These are phyloP conservation scores for Pachliopta kotzebuea DNA, from an alignment of 2,888 invertebrate genomes.

Conservation along the genomic window DNA sequence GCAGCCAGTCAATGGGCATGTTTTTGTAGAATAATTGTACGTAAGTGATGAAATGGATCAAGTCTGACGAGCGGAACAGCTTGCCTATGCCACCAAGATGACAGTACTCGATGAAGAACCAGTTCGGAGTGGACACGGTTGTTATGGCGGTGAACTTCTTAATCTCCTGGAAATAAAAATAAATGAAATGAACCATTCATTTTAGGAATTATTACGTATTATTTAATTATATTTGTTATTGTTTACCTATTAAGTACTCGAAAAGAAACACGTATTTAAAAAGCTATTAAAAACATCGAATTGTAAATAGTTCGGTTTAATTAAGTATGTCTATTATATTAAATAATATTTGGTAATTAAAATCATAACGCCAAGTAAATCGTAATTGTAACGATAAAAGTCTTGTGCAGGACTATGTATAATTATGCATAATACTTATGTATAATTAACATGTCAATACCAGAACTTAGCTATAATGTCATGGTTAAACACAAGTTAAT, in stretches of 20 bases:
- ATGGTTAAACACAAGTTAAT: not conserved
- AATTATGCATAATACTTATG: too few relatives aligned
- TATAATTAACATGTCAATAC: not conserved
- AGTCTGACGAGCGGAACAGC: constrained; percentile 93
- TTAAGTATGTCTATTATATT: too few relatives aligned
- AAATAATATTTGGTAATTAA: not conserved
- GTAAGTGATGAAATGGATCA: constrained; percentile 93
- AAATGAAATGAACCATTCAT: too few relatives aligned
- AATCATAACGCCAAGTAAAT: not conserved
- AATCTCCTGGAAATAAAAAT: constrained; percentile 54
- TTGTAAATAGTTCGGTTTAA: too few relatives aligned
- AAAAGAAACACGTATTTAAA: too few relatives aligned
- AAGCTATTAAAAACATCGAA: too few relatives aligned
- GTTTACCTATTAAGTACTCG: too few relatives aligned
- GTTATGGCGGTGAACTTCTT: constrained; percentile 45
- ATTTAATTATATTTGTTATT: too few relatives aligned
- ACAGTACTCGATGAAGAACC: constrained; percentile 97
- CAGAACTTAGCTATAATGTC: not conserved
- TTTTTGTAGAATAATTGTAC: constrained; percentile 97
- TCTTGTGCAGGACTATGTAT: too few relatives aligned
- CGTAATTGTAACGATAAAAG: not conserved
- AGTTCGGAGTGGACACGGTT: constrained; percentile 80
- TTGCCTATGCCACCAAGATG: constrained; percentile 97
- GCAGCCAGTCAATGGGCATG: constrained; percentile 98
- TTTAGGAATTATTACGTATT: not conserved